These are phyloP conservation scores for Heliothis virescens DNA, from an alignment of 1,140 invertebrate genomes.

Conservation along the genomic window DNA sequence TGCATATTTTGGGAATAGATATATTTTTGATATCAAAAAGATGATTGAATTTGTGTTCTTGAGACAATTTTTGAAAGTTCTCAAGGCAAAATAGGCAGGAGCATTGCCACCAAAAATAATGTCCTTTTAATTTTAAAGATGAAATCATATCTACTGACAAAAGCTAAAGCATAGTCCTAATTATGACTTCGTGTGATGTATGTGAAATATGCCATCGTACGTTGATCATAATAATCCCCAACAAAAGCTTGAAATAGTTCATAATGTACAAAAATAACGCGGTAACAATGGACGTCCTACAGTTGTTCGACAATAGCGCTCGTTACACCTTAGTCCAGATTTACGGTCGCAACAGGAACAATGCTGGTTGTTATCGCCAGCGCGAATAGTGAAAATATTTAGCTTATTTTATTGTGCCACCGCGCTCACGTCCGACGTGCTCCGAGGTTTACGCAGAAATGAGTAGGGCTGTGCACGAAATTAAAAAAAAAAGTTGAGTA, in stretches of 20 bases:
- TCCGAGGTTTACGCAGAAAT: slow-evolving; percentile 30
- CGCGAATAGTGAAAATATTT: slow-evolving; percentile 61
- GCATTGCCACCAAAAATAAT: too few relatives aligned
- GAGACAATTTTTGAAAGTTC: too few relatives aligned
- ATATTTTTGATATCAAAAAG: too few relatives aligned
- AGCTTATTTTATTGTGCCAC: slow-evolving; percentile 54
- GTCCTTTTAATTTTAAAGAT: too few relatives aligned
- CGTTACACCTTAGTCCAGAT: slow-evolving; percentile 68
- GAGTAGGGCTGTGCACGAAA: neutral
- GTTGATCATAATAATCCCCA: neutral
- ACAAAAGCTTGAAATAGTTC: neutral
- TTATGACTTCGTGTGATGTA: too few relatives aligned
- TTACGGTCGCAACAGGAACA: slow-evolving; percentile 65
- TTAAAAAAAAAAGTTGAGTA: too few relatives aligned
- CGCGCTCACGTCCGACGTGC: slow-evolving; percentile 49
- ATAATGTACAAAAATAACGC: neutral
- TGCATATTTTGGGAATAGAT: too few relatives aligned
- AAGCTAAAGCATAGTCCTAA: too few relatives aligned
- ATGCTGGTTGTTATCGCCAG: slow-evolving; percentile 67
- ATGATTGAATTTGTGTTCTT: too few relatives aligned
- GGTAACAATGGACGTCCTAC: slow-evolving; percentile 11
- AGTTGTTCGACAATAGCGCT: slow-evolving; percentile 62
- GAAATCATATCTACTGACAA: too few relatives aligned
- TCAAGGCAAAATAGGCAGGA: too few relatives aligned
- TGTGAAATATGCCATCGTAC: too few relatives aligned